Conservation (phyloP, 2,888 invertebrate genomes). For the Clitarchus hookeri region DNA sequence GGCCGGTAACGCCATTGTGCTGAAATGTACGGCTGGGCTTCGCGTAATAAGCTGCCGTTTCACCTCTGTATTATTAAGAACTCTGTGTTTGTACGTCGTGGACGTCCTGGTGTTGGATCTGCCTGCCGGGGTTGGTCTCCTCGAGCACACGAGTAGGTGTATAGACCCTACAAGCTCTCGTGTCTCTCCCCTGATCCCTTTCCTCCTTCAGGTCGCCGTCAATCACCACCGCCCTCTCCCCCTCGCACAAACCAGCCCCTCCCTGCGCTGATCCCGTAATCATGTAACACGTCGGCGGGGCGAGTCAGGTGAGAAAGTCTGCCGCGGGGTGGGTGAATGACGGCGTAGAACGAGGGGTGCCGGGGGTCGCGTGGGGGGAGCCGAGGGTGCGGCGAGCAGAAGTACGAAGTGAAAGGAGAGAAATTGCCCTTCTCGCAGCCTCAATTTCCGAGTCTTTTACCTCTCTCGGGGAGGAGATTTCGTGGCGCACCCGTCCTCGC, state of each 20-base stretch:
- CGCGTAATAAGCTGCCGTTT: too few species aligned
- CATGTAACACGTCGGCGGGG: background rate
- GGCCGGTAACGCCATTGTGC: too few species aligned
- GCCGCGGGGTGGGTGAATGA: too few species aligned
- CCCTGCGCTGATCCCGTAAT: background rate
- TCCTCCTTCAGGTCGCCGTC: background rate
- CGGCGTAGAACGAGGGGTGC: too few species aligned
- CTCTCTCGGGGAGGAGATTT: background rate
- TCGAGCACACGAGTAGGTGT: background rate
- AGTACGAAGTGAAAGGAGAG: conserved; percentile 33
- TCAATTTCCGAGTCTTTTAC: conserved; percentile 35
- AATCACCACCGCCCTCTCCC: background rate
- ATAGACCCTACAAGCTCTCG: background rate
- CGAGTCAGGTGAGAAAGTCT: background rate
- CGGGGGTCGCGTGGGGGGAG: too few species aligned
- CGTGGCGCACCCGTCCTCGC: too few species aligned
- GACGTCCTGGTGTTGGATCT: background rate
- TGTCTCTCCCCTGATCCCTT: background rate
- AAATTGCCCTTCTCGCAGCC: conserved; percentile 40
- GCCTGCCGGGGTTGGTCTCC: background rate
- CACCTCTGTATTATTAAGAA: too few species aligned
- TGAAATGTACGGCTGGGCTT: too few species aligned
- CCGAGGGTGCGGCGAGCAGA: background rate
- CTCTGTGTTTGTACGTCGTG: too few species aligned
- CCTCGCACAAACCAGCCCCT: background rate